These are phyloP conservation scores for Ypsolopha scabrella DNA, from an alignment of 2,888 invertebrate genomes.

Conservation along the genomic window DNA sequence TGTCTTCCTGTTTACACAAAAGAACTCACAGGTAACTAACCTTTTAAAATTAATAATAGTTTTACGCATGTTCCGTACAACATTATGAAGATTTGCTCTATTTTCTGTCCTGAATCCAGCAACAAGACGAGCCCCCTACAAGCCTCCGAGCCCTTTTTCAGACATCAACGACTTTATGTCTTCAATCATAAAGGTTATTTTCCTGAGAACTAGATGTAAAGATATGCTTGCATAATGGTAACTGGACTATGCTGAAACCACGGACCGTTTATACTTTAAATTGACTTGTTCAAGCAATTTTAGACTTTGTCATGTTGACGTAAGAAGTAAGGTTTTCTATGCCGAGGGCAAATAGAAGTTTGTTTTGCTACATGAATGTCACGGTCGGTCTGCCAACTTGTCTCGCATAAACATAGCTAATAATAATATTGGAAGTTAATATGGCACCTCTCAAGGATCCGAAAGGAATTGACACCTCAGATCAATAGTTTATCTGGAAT, in stretches of 20 bases:
- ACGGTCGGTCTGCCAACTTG: slow-evolving; percentile 2
- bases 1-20: too few species aligned
- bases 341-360: too few species aligned
- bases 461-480: neutral
- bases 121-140: slow-evolving; percentile 3
- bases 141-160: slow-evolving; percentile 1
- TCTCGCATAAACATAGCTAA: neutral
- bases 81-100: neutral
- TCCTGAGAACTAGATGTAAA: too few species aligned
- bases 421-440: neutral
- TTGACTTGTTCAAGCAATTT: too few species aligned
- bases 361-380: neutral
- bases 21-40: too few species aligned
- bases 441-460: neutral
- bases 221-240: neutral
- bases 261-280: too few species aligned
- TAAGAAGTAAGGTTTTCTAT: too few species aligned
- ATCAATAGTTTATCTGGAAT: too few species aligned
- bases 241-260: neutral
- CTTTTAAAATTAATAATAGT: too few species aligned
- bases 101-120: neutral
- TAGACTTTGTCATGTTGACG: too few species aligned
- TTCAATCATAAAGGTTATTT: too few species aligned
- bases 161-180: neutral
- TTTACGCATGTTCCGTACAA: too few species aligned